phyloP scores from a whole-genome alignment of 2,113 vertebrate species.

The Agapornis roseicollis region DNA sequence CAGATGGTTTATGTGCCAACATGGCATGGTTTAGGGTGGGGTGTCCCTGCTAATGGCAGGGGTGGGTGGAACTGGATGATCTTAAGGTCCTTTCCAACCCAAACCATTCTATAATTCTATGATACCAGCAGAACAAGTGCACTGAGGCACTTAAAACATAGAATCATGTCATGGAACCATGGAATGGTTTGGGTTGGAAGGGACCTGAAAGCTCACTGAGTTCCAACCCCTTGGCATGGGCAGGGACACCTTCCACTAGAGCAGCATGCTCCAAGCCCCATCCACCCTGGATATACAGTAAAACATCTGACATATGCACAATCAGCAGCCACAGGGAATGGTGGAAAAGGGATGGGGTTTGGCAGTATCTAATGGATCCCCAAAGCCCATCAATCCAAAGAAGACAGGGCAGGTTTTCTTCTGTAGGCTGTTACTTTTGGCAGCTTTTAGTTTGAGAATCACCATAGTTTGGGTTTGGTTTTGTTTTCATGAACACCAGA shows the following conservation, averaged over 20 bases:
- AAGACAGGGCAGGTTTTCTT: neutral
- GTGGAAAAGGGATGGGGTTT: neutral
- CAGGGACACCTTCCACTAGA: neutral
- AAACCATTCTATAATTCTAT: no score
- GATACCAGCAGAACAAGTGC: fast-evolving
- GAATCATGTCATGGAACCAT: neutral
- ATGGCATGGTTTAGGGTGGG: no score
- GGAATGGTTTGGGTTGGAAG: neutral
- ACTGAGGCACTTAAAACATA: neutral
- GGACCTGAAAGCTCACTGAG: neutral
- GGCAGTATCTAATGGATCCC: neutral
- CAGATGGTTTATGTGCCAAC: neutral
- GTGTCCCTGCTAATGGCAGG: no score
- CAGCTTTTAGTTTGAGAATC: neutral
- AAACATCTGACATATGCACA: neutral
- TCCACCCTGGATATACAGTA: fast-evolving
- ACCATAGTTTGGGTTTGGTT: fast-evolving
- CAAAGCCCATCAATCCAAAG: neutral
- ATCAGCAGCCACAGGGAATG: neutral
- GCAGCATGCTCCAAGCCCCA: neutral
- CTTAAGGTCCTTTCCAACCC: no score
- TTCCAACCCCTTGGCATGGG: neutral
- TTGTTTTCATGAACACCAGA: neutral
- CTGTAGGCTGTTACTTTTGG: neutral
- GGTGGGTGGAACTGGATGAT: no score